Evolutionary conservation across 2,113 vertebrate genomes (phyloP).

Genomic region (Perca schrenkii): DNA sequence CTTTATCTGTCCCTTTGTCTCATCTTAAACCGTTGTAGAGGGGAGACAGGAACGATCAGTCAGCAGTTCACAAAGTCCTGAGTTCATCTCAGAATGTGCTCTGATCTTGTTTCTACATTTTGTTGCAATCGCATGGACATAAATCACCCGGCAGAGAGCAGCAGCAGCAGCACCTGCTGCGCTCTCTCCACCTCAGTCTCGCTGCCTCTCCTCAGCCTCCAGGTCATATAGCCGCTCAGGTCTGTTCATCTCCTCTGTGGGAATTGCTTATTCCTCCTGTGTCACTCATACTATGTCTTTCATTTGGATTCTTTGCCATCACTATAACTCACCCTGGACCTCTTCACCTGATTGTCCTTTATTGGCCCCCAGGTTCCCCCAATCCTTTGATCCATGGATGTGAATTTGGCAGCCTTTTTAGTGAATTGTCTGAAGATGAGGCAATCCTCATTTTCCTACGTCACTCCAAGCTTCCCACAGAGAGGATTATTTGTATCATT

Average conservation of each 20-base stretch:
- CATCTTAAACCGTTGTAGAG: constrained; percentile 56
- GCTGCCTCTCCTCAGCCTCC: constrained; percentile 14
- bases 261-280: constrained; percentile 44
- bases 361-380: constrained; percentile 30
- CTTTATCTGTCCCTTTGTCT: constrained; percentile 51
- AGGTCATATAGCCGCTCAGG: constrained; percentile 21
- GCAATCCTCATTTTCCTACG: constrained; percentile 31
- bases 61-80: constrained; percentile 61
- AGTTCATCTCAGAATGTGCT: constrained; percentile 71
- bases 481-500: constrained; percentile 26
- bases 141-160: constrained; percentile 66
- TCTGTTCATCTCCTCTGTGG: constrained; percentile 27
- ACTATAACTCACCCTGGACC: constrained; percentile 29
- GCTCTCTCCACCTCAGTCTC: constrained; percentile 28
- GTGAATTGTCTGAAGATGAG: constrained; percentile 34
- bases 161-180: constrained; percentile 40
- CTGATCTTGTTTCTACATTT: constrained; percentile 75
- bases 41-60: constrained; percentile 66
- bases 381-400: constrained; percentile 22
- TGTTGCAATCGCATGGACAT: constrained; percentile 57
- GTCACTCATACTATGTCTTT: constrained; percentile 43
- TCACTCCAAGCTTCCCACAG: constrained; percentile 22
- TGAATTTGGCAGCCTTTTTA: constrained; percentile 37
- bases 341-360: constrained; percentile 57
- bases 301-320: constrained; percentile 41